Evolutionary conservation across 2,797 vertebrate species (phyloP).

Genomic region (Diplodus sargus): DNA sequence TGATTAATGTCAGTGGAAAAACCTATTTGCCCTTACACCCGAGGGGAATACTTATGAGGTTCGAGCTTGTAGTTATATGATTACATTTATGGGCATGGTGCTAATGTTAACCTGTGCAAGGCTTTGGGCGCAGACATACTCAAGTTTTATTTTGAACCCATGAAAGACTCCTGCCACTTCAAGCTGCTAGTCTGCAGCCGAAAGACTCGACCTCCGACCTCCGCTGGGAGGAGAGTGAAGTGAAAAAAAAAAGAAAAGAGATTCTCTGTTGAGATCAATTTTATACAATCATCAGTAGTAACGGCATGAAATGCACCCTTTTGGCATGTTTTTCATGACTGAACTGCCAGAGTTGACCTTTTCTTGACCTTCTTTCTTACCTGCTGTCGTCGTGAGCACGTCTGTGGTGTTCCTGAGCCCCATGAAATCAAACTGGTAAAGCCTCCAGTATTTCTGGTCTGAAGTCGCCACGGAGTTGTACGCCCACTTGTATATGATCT

Average conservation of each 20-base stretch:
- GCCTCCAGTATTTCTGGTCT: constrained; percentile 96
- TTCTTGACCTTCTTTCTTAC: constrained; percentile 71
- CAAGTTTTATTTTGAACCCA: neutral
- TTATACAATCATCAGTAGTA: neutral
- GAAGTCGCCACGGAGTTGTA: constrained; percentile 95
- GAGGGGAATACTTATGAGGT: constrained; percentile 72
- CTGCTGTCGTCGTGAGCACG: constrained; percentile 91
- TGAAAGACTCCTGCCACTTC: neutral
- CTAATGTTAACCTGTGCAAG: constrained; percentile 46
- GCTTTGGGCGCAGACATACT: neutral
- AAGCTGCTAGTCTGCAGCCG: neutral
- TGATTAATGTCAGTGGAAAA: constrained; percentile 78
- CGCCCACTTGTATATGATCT: constrained; percentile 96
- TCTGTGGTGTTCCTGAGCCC: constrained; percentile 94
- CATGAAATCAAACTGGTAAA: constrained; percentile 99
- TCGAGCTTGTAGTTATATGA: constrained; percentile 50
- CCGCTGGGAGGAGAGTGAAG: accelerated
- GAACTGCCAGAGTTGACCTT: neutral
- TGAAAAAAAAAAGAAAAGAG: neutral
- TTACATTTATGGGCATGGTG: constrained; percentile 52
- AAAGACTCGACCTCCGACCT: constrained; percentile 4
- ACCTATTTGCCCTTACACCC: constrained; percentile 66
- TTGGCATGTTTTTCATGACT: neutral
- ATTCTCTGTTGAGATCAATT: neutral
- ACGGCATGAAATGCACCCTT: neutral